A percentile compares a stretch with the other conserved stretches of the same genome.
These are phyloP conservation scores for Electrona antarctica DNA, from an alignment of 2,113 vertebrate genomes.

Conservation along the genomic window DNA sequence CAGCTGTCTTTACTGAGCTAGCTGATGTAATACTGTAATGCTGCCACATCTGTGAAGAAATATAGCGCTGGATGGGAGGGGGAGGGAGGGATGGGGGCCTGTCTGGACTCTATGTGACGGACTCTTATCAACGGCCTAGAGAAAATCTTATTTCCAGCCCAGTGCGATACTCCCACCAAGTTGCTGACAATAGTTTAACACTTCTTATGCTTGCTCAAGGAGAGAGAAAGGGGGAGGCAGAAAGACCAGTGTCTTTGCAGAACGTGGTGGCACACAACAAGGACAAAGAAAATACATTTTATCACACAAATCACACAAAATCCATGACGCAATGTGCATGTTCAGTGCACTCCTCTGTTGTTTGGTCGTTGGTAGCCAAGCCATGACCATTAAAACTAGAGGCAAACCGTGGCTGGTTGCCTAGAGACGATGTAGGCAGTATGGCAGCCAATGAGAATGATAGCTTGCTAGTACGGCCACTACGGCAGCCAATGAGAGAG, in stretches of 20 bases:
- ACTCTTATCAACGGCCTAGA: slow-evolving; percentile 11
- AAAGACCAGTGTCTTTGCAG: neutral
- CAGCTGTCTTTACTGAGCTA: slow-evolving; percentile 15
- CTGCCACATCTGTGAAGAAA: slow-evolving; percentile 24
- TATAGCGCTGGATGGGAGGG: neutral
- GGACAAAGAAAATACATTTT: neutral
- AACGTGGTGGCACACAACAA: neutral
- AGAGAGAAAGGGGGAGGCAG: neutral
- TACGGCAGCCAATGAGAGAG: too few species aligned
- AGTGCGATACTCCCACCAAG: neutral
- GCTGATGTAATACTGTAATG: slow-evolving; percentile 11
- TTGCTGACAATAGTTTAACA: slow-evolving; percentile 8
- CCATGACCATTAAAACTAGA: too few species aligned
- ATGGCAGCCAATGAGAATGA: too few species aligned
- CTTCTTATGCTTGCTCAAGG: neutral
- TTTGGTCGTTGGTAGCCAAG: too few species aligned
- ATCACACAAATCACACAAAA: neutral
- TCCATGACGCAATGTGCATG: too few species aligned
- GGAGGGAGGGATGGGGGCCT: neutral
- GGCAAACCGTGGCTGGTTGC: too few species aligned
- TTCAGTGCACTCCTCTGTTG: too few species aligned
- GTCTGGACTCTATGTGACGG: slow-evolving; percentile 9
- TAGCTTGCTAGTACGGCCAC: too few species aligned
- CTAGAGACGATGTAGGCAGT: too few species aligned
- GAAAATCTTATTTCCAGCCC: slow-evolving; percentile 17